Evolutionary conservation across 2,113 vertebrate species (phyloP).

Genomic region (Apistogramma diplotaenia): DNA sequence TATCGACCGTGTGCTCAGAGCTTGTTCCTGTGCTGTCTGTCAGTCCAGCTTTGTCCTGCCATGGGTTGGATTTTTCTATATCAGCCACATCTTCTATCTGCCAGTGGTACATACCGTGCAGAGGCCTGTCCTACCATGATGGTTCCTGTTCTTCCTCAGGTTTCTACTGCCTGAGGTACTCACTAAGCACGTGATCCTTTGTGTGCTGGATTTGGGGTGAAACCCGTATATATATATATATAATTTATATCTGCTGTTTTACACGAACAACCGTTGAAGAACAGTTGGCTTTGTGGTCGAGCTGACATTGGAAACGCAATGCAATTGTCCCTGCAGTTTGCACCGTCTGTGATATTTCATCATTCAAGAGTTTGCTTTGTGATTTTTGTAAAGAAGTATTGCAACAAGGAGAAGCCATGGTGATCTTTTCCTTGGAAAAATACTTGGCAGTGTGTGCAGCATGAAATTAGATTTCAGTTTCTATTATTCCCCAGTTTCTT

Average conservation of each 20-base stretch:
- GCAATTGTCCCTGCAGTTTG: neutral
- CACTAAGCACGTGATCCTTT: too few species aligned
- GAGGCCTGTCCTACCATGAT: too few species aligned
- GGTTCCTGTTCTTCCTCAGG: too few species aligned
- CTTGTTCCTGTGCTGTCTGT: too few species aligned
- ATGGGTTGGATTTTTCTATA: too few species aligned
- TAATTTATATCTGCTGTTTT: neutral
- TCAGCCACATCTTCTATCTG: too few species aligned
- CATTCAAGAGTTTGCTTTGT: neutral
- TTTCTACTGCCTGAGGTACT: too few species aligned
- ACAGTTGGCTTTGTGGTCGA: neutral
- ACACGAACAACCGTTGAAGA: neutral
- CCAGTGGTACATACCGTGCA: too few species aligned
- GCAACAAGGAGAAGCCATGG: neutral
- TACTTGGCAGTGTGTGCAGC: neutral
- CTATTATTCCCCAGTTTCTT: neutral
- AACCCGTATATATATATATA: too few species aligned
- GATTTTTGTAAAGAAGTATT: neutral
- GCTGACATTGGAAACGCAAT: neutral
- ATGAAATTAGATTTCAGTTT: neutral
- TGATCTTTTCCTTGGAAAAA: neutral
- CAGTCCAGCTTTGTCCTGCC: too few species aligned
- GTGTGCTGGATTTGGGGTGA: too few species aligned
- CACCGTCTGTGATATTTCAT: neutral
- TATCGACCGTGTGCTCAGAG: too few species aligned